Base-by-base conservation (phyloP, 2,888 invertebrate species). In the Lycia hirtaria region DNA sequence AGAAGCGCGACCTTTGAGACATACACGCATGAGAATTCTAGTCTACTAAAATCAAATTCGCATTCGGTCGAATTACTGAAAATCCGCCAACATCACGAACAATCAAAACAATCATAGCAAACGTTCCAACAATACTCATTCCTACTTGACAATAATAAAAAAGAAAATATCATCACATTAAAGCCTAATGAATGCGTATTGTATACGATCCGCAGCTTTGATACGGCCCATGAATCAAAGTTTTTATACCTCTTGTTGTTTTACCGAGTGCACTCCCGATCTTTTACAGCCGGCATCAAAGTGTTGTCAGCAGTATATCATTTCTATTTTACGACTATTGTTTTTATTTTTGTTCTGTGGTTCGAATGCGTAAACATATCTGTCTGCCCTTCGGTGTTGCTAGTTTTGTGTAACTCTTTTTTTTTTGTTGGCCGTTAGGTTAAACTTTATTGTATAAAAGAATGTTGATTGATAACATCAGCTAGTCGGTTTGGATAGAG, bases 181-280 rank as follows among this genome's bases (percentile, higher is more conserved):
- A 30, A 48, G 37, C 15, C 24, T 56, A 49, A 56, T 50, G 43
- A 50, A 45, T 56, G 22, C 45, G 40, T 56, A 50, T 43, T 30
- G 50, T 45, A 56, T 56, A 33, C 50, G 49, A 49, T 41, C 53
- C 59, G 50, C 52, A 50, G 51, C 52, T 53, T 52, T 51, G 52
- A 47, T 38, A 9, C 43, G 37, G 37, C 10, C 40, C 48, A 48
- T 49, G 43, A 51, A 57, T 62, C 53, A 61, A 65, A 61, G 54
- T 63, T 65, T 62, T 60, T 65, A 63, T 61, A 14, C 32, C 48
- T 57, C 43, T 60, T 57, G 61, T 61, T 60, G 63, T 60, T 65
- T 61, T 53, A 59, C 59, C 58, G 55, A 65, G 61, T 63, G 60
- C 63, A 60, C 56, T 65, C 54, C 38, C 50, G 61, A 32, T 48